These are phyloP conservation scores for Merodon equestris DNA, from an alignment of 2,888 invertebrate species.

Conservation along the genomic window DNA sequence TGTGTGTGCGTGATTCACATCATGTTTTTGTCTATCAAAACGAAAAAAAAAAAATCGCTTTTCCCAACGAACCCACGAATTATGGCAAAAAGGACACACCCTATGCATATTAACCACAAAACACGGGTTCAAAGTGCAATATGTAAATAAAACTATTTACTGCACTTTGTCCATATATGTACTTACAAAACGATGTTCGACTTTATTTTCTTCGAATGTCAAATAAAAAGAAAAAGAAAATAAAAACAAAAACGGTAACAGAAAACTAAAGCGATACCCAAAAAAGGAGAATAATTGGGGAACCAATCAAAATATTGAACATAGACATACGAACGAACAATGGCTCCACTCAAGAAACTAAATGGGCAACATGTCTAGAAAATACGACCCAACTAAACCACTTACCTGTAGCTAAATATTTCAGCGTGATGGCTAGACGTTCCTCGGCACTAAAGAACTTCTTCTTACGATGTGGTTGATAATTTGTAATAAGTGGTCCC, in stretches of 20 bases:
- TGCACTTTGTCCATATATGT: background rate
- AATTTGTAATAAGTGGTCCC: constrained; percentile 76
- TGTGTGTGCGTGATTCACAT: constrained; percentile 55
- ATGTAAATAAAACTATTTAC: constrained; percentile 48
- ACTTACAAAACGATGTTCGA: too few species aligned
- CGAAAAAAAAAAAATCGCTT: constrained; percentile 8
- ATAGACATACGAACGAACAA: constrained; percentile 23
- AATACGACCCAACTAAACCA: too few species aligned
- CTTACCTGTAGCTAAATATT: constrained; percentile 78
- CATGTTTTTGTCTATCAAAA: constrained; percentile 34
- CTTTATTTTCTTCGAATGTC: background rate
- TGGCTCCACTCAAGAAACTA: constrained; percentile 38
- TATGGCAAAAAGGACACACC: constrained; percentile 60
- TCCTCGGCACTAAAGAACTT: constrained; percentile 77
- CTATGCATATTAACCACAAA: constrained; percentile 9
- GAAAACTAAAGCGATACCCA: constrained; percentile 1
- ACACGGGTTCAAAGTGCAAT: constrained; percentile 57
- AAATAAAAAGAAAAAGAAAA: constrained; percentile 20
- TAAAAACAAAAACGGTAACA: constrained; percentile 4
- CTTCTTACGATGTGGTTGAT: constrained; percentile 77
- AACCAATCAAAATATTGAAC: too few species aligned
- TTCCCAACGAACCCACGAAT: background rate
- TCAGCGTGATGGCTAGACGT: constrained; percentile 77
- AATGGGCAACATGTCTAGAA: too few species aligned
- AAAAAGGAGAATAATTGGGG: constrained; percentile 6